Evolutionary conservation across 2,888 invertebrate species (phyloP), one percentile per base, ranked within the genome.

Genomic region (Morpho deidamia): DNA sequence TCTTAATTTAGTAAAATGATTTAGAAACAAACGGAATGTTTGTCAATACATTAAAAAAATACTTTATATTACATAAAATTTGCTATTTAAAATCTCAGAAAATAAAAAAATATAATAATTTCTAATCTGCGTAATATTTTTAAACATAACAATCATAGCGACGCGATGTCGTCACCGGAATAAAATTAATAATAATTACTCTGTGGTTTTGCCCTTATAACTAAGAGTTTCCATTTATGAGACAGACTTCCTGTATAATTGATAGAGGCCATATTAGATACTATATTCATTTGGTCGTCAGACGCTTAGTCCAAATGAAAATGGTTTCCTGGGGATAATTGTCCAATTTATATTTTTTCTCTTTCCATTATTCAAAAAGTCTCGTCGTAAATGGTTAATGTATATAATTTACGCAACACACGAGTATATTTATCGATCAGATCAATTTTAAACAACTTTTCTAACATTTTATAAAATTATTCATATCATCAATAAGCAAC

Each of bases 401-500:
- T 71, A 78, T 80, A 81, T 81, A 85, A 83, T 80, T 85, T 81
- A 84, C 76, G 77, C 79, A 86, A 85, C 79, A 77, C 74, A 70
- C 69, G 23, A 70, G 70, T 77, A 78, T 69, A 75, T 81, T 80
- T 74, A 69, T 74, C 63, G 70, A 71, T 73, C 67, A 72, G 59
- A 72, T 75, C 72, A 73, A 79, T 80, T 71, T 81, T 74, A 78
- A 80, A 83, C 76, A 82, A 82, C 69, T 81, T 83, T 78, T 78
- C 76, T 82, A 87, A 87, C 86, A 86, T 80, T 80, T 83, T 70
- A 78, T 83, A 79, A 81, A 79, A 74, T 69, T 83, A 83, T 81
- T 83, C 78, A 85, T 81, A 85, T 83, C 78, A 81, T 88, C 84
- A 89, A 86, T 87, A 86, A 86, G 82, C 87, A 89, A 89, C 88